A percentile compares a stretch with the other conserved stretches of the same genome.
These are phyloP conservation scores for Cartodere bifasciata DNA, from an alignment of 2,888 invertebrate species.

Conservation along the genomic window DNA sequence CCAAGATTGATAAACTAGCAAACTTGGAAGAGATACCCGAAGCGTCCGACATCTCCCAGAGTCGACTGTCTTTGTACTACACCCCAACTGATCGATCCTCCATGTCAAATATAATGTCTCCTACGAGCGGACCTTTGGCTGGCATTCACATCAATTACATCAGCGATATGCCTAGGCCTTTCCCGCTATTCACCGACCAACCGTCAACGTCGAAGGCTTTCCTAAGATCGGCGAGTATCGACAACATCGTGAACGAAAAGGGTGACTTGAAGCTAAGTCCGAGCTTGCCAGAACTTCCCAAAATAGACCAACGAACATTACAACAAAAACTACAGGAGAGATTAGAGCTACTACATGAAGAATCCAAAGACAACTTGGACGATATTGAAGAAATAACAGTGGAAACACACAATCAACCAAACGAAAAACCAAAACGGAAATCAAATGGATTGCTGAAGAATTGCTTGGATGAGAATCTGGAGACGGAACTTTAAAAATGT, in stretches of 20 bases:
- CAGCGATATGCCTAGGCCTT: slow-evolving; percentile 31
- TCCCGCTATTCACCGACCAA: slow-evolving; percentile 22
- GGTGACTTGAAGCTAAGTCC: not conserved
- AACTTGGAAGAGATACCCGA: slow-evolving; percentile 34
- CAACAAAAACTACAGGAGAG: too few species aligned
- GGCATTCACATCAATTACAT: slow-evolving; percentile 58
- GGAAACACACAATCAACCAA: too few species aligned
- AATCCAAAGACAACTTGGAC: too few species aligned
- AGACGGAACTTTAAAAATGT: too few species aligned
- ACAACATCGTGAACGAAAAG: slow-evolving; percentile 1
- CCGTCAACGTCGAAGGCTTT: slow-evolving; percentile 32
- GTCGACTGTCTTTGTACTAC: slow-evolving; percentile 65
- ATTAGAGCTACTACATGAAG: too few species aligned
- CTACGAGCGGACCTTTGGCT: slow-evolving; percentile 34
- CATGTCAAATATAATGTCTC: slow-evolving; percentile 35
- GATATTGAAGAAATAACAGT: too few species aligned
- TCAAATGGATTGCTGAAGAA: slow-evolving; percentile 27
- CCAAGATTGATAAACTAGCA: slow-evolving; percentile 49
- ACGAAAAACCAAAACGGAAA: too few species aligned
- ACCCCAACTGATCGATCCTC: slow-evolving; percentile 64
- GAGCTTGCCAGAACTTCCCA: slow-evolving; percentile 2
- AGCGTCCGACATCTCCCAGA: slow-evolving; percentile 42
- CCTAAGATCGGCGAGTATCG: slow-evolving; percentile 2
- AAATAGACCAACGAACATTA: too few species aligned
- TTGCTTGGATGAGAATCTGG: too few species aligned